Evolutionary conservation across 2,797 vertebrate species (phyloP), one percentile per base, ranked within the genome.

Genomic region (Myotis vivesi): DNA sequence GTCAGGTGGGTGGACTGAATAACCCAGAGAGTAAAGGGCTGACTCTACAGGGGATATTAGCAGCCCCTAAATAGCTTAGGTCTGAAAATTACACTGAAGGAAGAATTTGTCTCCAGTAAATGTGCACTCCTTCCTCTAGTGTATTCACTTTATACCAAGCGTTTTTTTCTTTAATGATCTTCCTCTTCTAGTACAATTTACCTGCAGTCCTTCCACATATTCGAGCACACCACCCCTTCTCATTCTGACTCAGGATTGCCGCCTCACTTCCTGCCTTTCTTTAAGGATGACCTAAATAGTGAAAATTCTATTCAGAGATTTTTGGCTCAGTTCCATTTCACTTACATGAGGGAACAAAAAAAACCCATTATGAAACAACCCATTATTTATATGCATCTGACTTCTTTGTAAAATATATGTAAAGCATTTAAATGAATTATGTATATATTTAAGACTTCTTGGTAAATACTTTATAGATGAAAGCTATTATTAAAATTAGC

Each of bases 371-470:
- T 41, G 38, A 89, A 86, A 75, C 20, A 93, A 59, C 71, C 12
- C 30, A 92, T 72, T 90, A 75, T 41, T 94, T 91, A 97, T 19
- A 28, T 57, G 41, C 22, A 55, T 19, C 87, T 91, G 81, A 75
- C n/a, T 92, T 86, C 16, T 88, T 89, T 86, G 79, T 30, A 69
- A 69, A 83, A 88, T 88, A 85, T 57, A 90, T 71, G 36, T 81
- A 76, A 95, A 95, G 12, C 69, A 86, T 91, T 90, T 69, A 91
- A 91, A 92, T 93, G 28, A 92, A 79, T 91, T 93, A 76, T 89
- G 13, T 46, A 64, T 85, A 49, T 84, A 88, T 89, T 95, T 91
- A 86, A 94, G 36, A 95, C 87, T 49, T 77, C 38, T 55, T 73
- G 30, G 57, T 89, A 94, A 88, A 76, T 91, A 86, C 16, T 89